These are phyloP conservation scores for Mustelus asterias DNA, from an alignment of 2,113 vertebrate species.

Conservation along the genomic window DNA sequence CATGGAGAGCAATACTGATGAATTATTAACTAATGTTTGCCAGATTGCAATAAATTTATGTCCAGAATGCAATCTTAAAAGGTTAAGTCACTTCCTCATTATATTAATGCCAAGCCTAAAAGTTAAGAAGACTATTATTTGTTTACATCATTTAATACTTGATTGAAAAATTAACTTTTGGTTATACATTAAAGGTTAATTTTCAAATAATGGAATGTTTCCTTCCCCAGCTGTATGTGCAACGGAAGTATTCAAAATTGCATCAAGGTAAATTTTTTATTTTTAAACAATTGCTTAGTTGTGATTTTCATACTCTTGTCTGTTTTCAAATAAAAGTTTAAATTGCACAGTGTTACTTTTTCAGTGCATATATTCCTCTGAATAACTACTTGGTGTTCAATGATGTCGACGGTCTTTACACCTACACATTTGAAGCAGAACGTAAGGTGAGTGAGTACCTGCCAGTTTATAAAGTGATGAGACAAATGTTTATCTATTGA, in stretches of 20 bases:
- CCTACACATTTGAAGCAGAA: slow-evolving; percentile 87
- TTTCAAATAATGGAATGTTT: not conserved
- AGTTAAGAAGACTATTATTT: not conserved
- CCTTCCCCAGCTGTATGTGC: slow-evolving; percentile 74
- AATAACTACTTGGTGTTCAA: slow-evolving; percentile 95
- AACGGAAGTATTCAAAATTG: slow-evolving; percentile 95
- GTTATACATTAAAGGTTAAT: not conserved
- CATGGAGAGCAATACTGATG: not conserved
- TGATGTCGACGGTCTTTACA: slow-evolving; percentile 85
- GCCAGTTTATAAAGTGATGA: not conserved
- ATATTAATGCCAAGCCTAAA: not conserved
- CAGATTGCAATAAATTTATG: not conserved
- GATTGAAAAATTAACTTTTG: slow-evolving; percentile 39
- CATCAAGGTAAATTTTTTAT: slow-evolving; percentile 69
- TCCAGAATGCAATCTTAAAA: not conserved
- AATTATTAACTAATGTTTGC: not conserved
- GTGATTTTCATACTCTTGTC: slow-evolving; percentile 30
- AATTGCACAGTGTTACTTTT: slow-evolving; percentile 40
- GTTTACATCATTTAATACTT: not conserved
- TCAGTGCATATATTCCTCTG: slow-evolving; percentile 81
- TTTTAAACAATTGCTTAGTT: not conserved
- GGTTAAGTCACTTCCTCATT: not conserved
- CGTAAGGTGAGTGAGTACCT: slow-evolving; percentile 77
- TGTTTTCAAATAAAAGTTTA: slow-evolving; percentile 40
- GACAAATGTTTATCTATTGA: not conserved